Base-by-base conservation (phyloP, 2,888 invertebrate species). In the Trachelus stipa region DNA sequence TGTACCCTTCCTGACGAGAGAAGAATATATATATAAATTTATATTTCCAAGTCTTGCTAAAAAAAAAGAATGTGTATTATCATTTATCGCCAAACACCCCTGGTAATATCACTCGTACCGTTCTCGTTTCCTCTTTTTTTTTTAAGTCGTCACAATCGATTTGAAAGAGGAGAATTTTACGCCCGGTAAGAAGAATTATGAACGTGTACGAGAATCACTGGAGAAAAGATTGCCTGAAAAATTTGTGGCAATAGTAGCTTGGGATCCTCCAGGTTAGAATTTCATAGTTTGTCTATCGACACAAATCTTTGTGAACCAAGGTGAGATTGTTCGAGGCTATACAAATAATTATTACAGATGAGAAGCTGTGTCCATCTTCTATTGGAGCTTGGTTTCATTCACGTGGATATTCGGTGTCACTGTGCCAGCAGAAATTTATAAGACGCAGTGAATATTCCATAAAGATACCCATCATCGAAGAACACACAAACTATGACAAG, bases 351-450 rank as follows among this genome's bases (percentile, higher is more conserved):
- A 69, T 84, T 85, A 6, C 82, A 92, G 91, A 91, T 33, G 87
- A 90, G 76, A 88, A 88, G 23, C 81, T 94, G 34, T 94, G 94
- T 83, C 93, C 94, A 73, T 94, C 94, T n/a, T 94, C 94, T 1
- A 83, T 93, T 73, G 94, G 94, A 15, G 93, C 93, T 82, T 94
- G 93, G 91, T 93, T 94, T 83, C 80, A 90, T 69, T 90, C 92
- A 82, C 88, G 86, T 75, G 92, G 92, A 11, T 93, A 92, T 82
- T 82, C 85, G 6, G 92, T 93, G 3, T 89, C 91, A 78, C 82
- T 92, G 40, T 93, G 93, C 84, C 87, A 87, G 71, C 92, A 93
- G 56, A 90, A 88, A 77, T 88, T 91, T 75, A 85, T 83, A 56
- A 86, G 88, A 30, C 90, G 88, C 73, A 87, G 86, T 6, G 86